Evolutionary conservation across 2,888 invertebrate genomes (phyloP), one percentile per base, ranked within the genome.

Genomic region (Eristalinus aeneus): DNA sequence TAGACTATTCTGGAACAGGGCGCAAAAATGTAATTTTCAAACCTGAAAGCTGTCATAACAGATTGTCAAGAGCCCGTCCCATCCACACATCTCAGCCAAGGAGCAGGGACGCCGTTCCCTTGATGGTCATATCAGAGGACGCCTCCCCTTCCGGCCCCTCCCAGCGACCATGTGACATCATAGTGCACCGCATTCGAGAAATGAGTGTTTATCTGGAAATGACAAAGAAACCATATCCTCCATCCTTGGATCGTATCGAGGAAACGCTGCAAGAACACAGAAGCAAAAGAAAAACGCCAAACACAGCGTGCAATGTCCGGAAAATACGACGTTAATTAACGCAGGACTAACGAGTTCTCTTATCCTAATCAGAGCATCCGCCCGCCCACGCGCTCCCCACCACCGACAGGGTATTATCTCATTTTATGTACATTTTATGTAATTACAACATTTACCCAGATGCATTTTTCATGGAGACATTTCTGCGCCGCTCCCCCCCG

Each of bases 271-370:
- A 56, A 56, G 11, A 23, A 16, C 0, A 56, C 11, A 12, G n/a
- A 2, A 39, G n/a, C 20, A 56, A 39, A 8, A 31, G 20, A 46
- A 16, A 12, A 39, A 23, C 72, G 20, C 10, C 20, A 54, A 32
- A 73, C 36, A 75, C 68, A 27, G 27, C 46, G 46, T 46, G 8
- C 46, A 74, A 74, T 71, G 65, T 63, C 71, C 65, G 58, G 71
- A 56, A 84, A 84, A 84, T 72, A 68, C 69, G 53, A 71, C 84
- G 63, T 76, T 85, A 85, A 85, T 85, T 85, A 76, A 72, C 67
- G 80, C 74, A 85, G 67, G 68, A 76, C 80, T 80, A 80, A 85
- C 84, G 75, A 76, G 63, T 65, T 27, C 34, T 58, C 65, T 46
- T 73, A 73, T 72, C 73, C 64, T 83, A 73, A 78, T 74, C 77